Conservation (phyloP, 2,888 invertebrate species). For the Troides aeacus region DNA sequence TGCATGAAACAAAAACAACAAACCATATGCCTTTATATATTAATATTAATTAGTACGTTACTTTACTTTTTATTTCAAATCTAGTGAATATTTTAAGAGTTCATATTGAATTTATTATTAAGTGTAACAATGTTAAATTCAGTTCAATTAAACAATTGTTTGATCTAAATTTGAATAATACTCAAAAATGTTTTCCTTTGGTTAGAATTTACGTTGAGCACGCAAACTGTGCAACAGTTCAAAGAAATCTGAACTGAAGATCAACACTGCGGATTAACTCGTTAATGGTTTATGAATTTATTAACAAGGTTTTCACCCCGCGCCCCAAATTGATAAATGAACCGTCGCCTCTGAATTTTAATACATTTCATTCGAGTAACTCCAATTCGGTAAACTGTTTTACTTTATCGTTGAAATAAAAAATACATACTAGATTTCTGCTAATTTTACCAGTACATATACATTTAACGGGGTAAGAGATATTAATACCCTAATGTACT, state of each 20-base stretch:
- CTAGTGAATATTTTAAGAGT: neutral
- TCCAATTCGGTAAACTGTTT: constrained; percentile 11
- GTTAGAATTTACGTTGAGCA: constrained; percentile 6
- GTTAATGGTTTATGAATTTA: constrained; percentile 42
- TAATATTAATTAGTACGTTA: neutral
- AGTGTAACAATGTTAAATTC: neutral
- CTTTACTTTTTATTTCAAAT: too few relatives aligned
- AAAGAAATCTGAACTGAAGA: constrained; percentile 39
- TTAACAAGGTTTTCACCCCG: constrained; percentile 33
- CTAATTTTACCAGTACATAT: too few relatives aligned
- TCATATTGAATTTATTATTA: neutral
- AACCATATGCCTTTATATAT: neutral
- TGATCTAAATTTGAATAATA: neutral
- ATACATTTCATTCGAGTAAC: constrained; percentile 29
- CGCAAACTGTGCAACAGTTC: constrained; percentile 31
- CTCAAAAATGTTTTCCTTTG: constrained; percentile 5
- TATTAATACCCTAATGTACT: too few relatives aligned
- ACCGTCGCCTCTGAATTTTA: constrained; percentile 27
- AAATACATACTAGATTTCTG: too few relatives aligned
- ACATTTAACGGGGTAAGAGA: too few relatives aligned
- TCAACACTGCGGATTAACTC: constrained; percentile 43
- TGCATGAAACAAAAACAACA: too few relatives aligned
- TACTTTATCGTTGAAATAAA: too few relatives aligned
- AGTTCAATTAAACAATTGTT: neutral
- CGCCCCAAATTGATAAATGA: constrained; percentile 33